Evolutionary conservation across 23 tunicate species (phyloP), one percentile per base, ranked within the genome.

Genomic region (Clavelina lepadiformis): DNA sequence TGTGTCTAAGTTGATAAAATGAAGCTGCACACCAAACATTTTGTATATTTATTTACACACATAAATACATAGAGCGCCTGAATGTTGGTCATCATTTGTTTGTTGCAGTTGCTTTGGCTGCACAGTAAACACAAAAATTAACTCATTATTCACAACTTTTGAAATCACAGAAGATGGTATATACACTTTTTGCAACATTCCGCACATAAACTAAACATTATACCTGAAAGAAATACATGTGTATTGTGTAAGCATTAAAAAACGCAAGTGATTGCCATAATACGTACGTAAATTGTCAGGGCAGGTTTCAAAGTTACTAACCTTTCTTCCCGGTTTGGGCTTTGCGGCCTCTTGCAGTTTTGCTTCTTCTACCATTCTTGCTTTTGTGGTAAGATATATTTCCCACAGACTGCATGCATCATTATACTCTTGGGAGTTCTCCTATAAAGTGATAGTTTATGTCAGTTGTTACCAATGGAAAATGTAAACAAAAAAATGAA

Each of bases 381-480:
- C 74, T 69, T 89, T 89, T 25, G 76, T 81, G 55, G 46, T 67
- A 8, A 81, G 41, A 58, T 81, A 89, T 31, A 65, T 34, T 35
- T 89, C 97, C 83, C 84, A 77, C 35, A 89, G 56, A 2, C 45
- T 53, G 45, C 73, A 75, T 0, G 89, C 89, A 70, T 89, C 97
- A 34, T 63, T 63, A 49, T 41, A 81, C 61, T 89, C 81, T 25
- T 61, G 56, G 23, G 97, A 31, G 24, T 71, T 75, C 18, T 75
- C 89, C 96, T 88, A 38, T 32, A 44, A 44, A 44, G 11, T 44
- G 15, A 11, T 44, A 11, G 49, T 15, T 44, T 11, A 15, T 11
- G 15, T 15, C 11, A 44, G 11, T 11, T 44, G 11, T 44, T 44
- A 44, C 11, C 11, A 44, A 15, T 15, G 15, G 49, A 11, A 8